Percentiles rank a stretch among this genome's conserved stretches.
Evolutionary conservation across 2,113 vertebrate species (phyloP).

Genomic region (Eublepharis macularius): DNA sequence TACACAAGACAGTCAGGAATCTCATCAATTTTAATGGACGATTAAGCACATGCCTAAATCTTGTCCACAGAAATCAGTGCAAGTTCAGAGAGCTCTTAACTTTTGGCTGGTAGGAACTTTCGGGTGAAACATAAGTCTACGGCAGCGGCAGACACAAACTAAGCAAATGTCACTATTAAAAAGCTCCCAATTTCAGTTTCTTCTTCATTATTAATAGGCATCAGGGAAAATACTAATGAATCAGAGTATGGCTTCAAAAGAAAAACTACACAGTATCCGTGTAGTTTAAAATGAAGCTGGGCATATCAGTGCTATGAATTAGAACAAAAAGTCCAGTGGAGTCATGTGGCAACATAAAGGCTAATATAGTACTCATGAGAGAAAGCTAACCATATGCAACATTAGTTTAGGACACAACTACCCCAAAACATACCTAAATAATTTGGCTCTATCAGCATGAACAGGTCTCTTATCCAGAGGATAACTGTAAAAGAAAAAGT

Average conservation of each 20-base stretch:
- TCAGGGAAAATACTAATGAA: not conserved
- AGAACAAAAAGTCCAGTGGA: not conserved
- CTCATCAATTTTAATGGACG: not conserved
- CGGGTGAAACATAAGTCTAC: not conserved
- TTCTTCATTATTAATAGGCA: not conserved
- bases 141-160: not conserved
- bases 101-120: not conserved
- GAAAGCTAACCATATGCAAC: not conserved
- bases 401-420: not conserved
- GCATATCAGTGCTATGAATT: not conserved
- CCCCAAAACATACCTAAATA: conserved; percentile 83
- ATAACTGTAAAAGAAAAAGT: conserved; percentile 80
- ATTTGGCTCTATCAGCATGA: conserved; percentile 86
- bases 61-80: not conserved
- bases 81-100: not conserved
- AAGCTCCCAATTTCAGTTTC: not conserved
- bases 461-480: conserved; percentile 92
- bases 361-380: not conserved
- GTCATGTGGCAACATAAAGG: too few species aligned
- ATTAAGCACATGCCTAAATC: not conserved
- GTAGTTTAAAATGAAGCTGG: not conserved
- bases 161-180: not conserved
- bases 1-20: not conserved
- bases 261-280: not conserved
- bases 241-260: not conserved